Percentiles rank a stretch among this genome's conserved stretches.
These are phyloP conservation scores for Plebejus melissa DNA, from an alignment of 2,888 invertebrate species.

Conservation along the genomic window DNA sequence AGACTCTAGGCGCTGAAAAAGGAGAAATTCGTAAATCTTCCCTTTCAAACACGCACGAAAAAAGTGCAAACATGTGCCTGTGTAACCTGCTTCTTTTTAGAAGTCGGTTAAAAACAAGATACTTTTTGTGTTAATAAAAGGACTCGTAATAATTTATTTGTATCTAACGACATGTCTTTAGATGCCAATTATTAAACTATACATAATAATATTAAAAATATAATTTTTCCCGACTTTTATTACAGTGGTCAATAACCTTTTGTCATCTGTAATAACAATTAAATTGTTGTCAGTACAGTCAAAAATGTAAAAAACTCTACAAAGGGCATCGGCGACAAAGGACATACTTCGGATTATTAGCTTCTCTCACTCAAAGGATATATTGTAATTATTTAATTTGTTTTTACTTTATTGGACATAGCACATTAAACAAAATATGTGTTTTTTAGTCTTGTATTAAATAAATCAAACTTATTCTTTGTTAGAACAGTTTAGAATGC, in stretches of 20 bases:
- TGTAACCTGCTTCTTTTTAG: too few relatives aligned
- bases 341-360: neutral
- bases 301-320: slow-evolving; percentile 9
- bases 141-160: too few relatives aligned
- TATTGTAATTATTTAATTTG: neutral
- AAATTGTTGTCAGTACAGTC: neutral
- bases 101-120: too few relatives aligned
- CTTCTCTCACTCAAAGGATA: neutral
- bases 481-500: neutral
- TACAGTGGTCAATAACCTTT: neutral
- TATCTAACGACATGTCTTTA: too few relatives aligned
- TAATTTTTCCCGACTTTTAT: too few relatives aligned
- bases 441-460: neutral
- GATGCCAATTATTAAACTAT: too few relatives aligned
- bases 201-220: too few relatives aligned
- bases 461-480: neutral
- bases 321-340: slow-evolving; percentile 8
- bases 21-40: too few relatives aligned
- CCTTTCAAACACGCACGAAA: too few relatives aligned
- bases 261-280: neutral
- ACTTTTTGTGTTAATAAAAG: too few relatives aligned
- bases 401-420: neutral
- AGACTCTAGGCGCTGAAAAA: too few relatives aligned
- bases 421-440: neutral
- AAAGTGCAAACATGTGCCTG: too few relatives aligned